Base-by-base conservation (phyloP, 2,113 vertebrate species). In the Morone chrysops region DNA sequence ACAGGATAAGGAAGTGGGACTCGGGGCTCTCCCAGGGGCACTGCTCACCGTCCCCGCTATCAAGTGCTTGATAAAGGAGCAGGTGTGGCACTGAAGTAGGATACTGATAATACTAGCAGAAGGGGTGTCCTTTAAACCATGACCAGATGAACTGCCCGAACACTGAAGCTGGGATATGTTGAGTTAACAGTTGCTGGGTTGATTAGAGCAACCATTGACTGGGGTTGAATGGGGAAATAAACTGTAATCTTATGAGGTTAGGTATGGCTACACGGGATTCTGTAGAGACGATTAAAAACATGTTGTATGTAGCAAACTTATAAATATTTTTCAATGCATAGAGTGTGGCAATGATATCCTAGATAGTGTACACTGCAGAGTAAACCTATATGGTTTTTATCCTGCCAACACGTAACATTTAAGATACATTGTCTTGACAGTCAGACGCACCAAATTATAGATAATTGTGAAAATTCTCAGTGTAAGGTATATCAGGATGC, bases 1-100 rank as follows among this genome's bases (percentile, higher is more conserved):
- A 12, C 78, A 80, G 93, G 92, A 94, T 94, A 92, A 93, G 91
- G 83, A 90, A 87, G 87, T 76, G 70, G 82, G 75, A 90, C 85
- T 86, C 50, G 7, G 40, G 88, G 83, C 80, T 88, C 54, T 86
- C 78, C 87, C 48, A 74, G 70, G 74, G 75, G 85, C 81, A 25
- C 72, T 11, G 79, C 70, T 79, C 71, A 72, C 72, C 75, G 9
- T 72, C 75, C 68, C 41, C 25, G 63, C 82, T 90, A 94, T 92
- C 87, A 20, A 18, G 65, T 53, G 80, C 71, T 82, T 87, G 92
- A 93, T 92, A 94, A 92, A 92, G 85, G 82, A 87, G 84, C 90
- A 90, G 88, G 89, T 90, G 86, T 76, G 88, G 80, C 59, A 73
- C 79, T 66, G 57, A 80, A 88, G 90, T 70, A 70, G 88, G 92